Evolutionary conservation across 2,888 invertebrate species (phyloP).

Genomic region (Agriopis aurantiaria): DNA sequence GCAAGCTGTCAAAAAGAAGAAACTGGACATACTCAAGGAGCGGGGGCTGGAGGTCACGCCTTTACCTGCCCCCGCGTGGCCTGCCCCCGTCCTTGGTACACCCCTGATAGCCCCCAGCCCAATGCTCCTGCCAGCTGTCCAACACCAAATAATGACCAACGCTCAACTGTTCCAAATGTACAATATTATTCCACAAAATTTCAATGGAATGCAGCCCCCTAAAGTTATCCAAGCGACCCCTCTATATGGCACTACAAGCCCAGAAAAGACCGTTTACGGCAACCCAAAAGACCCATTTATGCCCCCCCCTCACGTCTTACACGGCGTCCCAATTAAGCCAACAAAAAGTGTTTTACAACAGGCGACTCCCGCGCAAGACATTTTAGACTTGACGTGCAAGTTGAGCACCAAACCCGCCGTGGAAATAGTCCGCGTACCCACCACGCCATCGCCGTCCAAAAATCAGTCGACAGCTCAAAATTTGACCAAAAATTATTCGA

Average conservation of each 20-base stretch:
- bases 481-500: constrained; percentile 76
- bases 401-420: constrained; percentile 73
- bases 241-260: constrained; percentile 86
- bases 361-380: constrained; percentile 80
- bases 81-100: constrained; percentile 36
- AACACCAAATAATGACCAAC: constrained; percentile 81
- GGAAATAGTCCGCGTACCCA: constrained; percentile 86
- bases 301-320: constrained; percentile 82
- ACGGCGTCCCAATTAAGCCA: constrained; percentile 75
- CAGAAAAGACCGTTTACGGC: constrained; percentile 89
- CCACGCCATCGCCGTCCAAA: constrained; percentile 72
- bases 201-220: constrained; percentile 74
- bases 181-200: constrained; percentile 66
- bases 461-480: constrained; percentile 71
- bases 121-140: constrained; percentile 70
- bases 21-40: constrained; percentile 91
- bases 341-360: constrained; percentile 54
- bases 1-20: constrained; percentile 87
- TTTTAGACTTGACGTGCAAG: constrained; percentile 89
- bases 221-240: constrained; percentile 88
- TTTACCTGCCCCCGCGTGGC: constrained; percentile 74
- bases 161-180: constrained; percentile 80
- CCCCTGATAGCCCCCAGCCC: constrained; percentile 54
- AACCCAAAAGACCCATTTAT: constrained; percentile 90
- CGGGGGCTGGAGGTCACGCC: constrained; percentile 92